Evolutionary conservation across 2,888 invertebrate species (phyloP), one percentile per base, ranked within the genome.

Genomic region (Clistopyga incitator): DNA sequence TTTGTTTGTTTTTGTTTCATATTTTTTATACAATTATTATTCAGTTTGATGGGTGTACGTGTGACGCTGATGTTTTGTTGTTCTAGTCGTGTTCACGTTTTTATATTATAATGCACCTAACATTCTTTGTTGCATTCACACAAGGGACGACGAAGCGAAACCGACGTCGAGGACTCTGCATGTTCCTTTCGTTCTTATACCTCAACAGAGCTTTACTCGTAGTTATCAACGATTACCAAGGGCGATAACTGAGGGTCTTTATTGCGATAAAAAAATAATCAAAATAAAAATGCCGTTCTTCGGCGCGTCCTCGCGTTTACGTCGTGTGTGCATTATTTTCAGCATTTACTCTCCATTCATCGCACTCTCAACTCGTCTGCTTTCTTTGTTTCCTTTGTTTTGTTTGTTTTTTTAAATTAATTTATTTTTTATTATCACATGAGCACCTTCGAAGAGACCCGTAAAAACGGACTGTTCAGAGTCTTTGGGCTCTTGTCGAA

Each of bases 21-120:
- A 84, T 74, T 80, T 71, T 86, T 86, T 84, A 76, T 80, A 86
- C 86, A 86, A 86, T 86, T 85, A 85, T 85, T 81, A 85, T 85
- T 81, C 82, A 81, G 81, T 84, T 65, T 65, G 68, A 77, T 75
- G 54, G 65, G 78, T 75, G 81, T 84, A 78, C 47, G 74, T 79
- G 70, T 74, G 70, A 47, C 67, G 64, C 70, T 65, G 54, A 20
- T 81, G 71, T 54, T 72, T 59, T 54, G 38, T 71, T 65, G 38
- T 78, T 72, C 11, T 79, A 68, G 81, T 76, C 84, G 72, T 80
- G 78, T 78, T 71, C 42, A 45, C 47, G 47, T 67, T 81, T 59
- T 38, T 64, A 75, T 81, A 75, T 70, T 65, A 76, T 79, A 77
- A 82, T 84, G 75, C 80, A 79, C 76, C 72, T 79, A 68, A 84